Evolutionary conservation across 2,113 vertebrate species (phyloP).

Genomic region (Lichenostomus cassidix): DNA sequence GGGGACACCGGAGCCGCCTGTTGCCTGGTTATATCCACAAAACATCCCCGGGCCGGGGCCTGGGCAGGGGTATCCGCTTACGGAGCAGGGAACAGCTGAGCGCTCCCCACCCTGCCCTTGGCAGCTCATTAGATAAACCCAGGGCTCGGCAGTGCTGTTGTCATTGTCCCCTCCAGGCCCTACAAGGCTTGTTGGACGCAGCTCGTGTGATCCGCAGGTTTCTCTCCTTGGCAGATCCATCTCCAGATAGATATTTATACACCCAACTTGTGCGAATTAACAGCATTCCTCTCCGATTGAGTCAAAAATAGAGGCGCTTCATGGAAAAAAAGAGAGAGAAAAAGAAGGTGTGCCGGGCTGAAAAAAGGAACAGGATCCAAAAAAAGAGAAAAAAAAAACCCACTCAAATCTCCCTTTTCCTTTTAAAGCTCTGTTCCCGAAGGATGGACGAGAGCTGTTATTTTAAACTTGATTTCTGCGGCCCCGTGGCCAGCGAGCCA

Average conservation of each 20-base stretch:
- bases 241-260: slow-evolving; percentile 29
- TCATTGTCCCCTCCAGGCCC: slow-evolving; percentile 51
- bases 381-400: neutral
- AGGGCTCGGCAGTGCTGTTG: neutral
- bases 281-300: slow-evolving; percentile 68
- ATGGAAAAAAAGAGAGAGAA: neutral
- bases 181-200: slow-evolving; percentile 54
- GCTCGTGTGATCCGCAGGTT: neutral
- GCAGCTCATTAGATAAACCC: slow-evolving; percentile 41
- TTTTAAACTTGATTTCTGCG: neutral
- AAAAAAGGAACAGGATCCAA: neutral
- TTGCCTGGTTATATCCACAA: slow-evolving; percentile 66
- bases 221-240: neutral
- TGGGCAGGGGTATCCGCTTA: neutral
- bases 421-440: neutral
- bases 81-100: slow-evolving; percentile 43
- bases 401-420: neutral
- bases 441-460: neutral
- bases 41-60: slow-evolving; percentile 36
- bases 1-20: neutral
- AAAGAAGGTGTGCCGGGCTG: neutral
- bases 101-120: slow-evolving; percentile 62
- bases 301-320: slow-evolving; percentile 59
- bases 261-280: neutral
- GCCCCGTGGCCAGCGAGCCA: neutral